Percentiles rank a stretch among this genome's conserved stretches.
These are phyloP conservation scores for Macroteleia sp. DNA, from an alignment of 2,888 invertebrate genomes.

Conservation along the genomic window DNA sequence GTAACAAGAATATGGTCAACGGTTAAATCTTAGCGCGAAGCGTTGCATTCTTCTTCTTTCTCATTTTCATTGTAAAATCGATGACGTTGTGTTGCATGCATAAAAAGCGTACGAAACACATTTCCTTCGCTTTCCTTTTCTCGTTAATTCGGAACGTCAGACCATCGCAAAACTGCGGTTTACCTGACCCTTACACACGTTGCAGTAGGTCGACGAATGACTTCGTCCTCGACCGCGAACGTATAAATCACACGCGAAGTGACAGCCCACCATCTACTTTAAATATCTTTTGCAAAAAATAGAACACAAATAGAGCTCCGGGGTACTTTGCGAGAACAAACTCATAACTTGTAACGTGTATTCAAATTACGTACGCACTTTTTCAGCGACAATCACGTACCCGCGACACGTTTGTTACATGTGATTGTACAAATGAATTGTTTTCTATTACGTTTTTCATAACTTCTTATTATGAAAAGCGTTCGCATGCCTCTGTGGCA, in stretches of 20 bases:
- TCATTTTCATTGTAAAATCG: slow-evolving; percentile 42
- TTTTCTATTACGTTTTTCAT: no score
- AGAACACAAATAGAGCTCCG: slow-evolving; percentile 60
- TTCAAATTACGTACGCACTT: slow-evolving; percentile 51
- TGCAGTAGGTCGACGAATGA: slow-evolving; percentile 66
- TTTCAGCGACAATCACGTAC: slow-evolving; percentile 24
- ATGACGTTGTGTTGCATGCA: slow-evolving; percentile 49
- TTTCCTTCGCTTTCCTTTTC: slow-evolving; percentile 56
- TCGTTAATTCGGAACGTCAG: slow-evolving; percentile 57
- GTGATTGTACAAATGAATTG: slow-evolving; percentile 15
- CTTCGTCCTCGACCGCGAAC: slow-evolving; percentile 71
- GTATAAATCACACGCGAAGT: slow-evolving; percentile 73
- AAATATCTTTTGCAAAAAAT: slow-evolving; percentile 72
- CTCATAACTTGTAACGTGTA: slow-evolving; percentile 12
- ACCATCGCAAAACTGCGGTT: slow-evolving; percentile 46
- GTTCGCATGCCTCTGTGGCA: no score
- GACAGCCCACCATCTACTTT: slow-evolving; percentile 73
- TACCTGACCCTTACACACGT: slow-evolving; percentile 43
- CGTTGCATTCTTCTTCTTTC: slow-evolving; percentile 29
- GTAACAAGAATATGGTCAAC: no score
- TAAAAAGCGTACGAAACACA: slow-evolving; percentile 49
- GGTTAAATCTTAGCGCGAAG: no score
- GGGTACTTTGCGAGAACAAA: slow-evolving; percentile 18
- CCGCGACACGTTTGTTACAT: slow-evolving; percentile 5
- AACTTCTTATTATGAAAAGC: no score